Conservation (phyloP, 1,140 invertebrate genomes). For the Bombus superbus region DNA sequence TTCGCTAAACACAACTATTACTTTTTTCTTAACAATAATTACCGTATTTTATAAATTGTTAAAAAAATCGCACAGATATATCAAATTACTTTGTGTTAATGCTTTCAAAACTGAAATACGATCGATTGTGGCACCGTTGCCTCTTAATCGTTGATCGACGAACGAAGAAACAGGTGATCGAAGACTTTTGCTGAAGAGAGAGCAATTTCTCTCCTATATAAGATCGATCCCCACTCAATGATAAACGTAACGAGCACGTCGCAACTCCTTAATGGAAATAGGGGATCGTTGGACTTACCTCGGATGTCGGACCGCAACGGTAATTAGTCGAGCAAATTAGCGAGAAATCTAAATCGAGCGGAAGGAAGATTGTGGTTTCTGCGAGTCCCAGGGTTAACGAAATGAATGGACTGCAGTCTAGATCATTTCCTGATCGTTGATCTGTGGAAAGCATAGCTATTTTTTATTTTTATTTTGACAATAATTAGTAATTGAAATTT, state of each 20-base stretch:
- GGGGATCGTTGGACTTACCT: background rate
- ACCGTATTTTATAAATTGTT: background rate
- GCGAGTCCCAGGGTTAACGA: background rate
- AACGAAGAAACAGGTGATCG: slow-evolving; percentile 3
- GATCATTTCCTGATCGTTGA: slow-evolving; percentile 16
- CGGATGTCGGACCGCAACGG: slow-evolving; percentile 46
- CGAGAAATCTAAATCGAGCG: slow-evolving; percentile 44
- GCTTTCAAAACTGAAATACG: too few relatives aligned
- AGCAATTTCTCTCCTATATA: slow-evolving; percentile 50
- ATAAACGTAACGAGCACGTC: background rate
- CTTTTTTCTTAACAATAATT: background rate
- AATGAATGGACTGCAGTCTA: background rate
- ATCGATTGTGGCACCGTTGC: background rate
- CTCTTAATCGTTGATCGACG: background rate
- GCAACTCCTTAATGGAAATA: background rate
- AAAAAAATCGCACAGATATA: too few relatives aligned
- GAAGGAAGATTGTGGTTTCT: slow-evolving; percentile 57
- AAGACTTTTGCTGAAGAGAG: slow-evolving; percentile 22
- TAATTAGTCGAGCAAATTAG: slow-evolving; percentile 46
- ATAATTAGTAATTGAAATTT: background rate
- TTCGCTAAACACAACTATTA: background rate
- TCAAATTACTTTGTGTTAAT: background rate
- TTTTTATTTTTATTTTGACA: background rate
- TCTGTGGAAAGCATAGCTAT: background rate
- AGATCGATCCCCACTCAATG: slow-evolving; percentile 33